Evolutionary conservation across 2,797 vertebrate species (phyloP).

Genomic region (Gorsachius magnificus): DNA sequence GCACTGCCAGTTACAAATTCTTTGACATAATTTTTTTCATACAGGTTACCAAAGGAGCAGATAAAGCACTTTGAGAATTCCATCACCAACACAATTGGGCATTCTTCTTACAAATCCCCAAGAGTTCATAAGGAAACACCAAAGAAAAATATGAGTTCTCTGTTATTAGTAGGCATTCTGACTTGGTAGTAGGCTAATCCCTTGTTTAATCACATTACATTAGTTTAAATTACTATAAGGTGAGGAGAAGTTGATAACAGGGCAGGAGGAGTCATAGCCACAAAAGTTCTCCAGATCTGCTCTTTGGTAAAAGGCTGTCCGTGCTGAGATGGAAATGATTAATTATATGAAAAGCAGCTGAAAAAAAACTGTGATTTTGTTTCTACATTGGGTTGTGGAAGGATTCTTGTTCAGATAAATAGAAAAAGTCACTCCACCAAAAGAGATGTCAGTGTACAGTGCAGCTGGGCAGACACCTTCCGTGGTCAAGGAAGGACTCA

Average conservation of each 20-base stretch:
- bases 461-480: background rate
- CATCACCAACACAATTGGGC: background rate
- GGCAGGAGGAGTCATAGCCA: rapidly evolving
- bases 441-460: background rate
- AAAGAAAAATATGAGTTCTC: background rate
- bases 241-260: background rate
- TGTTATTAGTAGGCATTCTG: background rate
- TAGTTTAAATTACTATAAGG: background rate
- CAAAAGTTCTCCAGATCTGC: background rate
- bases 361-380: background rate
- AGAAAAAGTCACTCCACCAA: background rate
- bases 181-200: background rate
- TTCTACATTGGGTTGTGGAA: background rate
- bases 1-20: background rate
- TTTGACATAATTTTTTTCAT: background rate
- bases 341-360: background rate
- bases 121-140: background rate
- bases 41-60: background rate
- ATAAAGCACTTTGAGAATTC: background rate
- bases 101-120: background rate
- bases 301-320: background rate
- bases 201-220: background rate
- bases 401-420: background rate
- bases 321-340: background rate
- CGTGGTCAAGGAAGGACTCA: background rate